Evolutionary conservation across 2,797 vertebrate genomes (phyloP).

Genomic region (Natrix natrix): DNA sequence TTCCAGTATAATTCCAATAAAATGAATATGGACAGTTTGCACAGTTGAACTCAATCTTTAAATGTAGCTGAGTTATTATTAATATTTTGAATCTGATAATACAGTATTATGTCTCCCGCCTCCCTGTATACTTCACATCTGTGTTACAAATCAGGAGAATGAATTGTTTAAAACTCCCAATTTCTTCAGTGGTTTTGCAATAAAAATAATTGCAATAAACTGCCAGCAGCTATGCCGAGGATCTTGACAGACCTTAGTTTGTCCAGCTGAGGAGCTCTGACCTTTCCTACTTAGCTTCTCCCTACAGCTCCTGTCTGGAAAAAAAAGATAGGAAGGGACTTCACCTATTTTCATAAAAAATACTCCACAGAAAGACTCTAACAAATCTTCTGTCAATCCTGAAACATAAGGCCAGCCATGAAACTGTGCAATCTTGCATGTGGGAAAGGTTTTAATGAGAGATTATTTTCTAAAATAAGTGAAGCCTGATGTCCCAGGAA

Average conservation of each 20-base stretch:
- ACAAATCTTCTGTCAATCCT: background rate
- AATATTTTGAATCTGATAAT: background rate
- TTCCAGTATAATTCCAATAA: background rate
- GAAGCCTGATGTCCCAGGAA: background rate
- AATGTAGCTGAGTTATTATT: background rate
- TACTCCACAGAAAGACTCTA: background rate
- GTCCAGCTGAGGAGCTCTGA: background rate
- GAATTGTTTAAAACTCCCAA: background rate
- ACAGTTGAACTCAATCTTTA: background rate
- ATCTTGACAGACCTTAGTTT: background rate
- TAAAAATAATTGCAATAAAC: background rate
- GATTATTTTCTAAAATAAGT: background rate
- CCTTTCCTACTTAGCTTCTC: background rate
- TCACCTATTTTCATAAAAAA: background rate
- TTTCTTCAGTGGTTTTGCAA: background rate
- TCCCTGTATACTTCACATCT: background rate
- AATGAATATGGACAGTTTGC: background rate
- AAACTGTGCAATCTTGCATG: background rate
- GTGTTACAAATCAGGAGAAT: background rate
- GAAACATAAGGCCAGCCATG: background rate
- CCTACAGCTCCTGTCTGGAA: background rate
- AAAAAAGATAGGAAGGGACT: background rate
- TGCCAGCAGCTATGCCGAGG: background rate
- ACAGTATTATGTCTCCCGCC: background rate
- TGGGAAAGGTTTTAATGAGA: background rate